These are phyloP conservation scores for Corythaixoides concolor DNA, from an alignment of 2,113 vertebrate genomes.

Conservation along the genomic window DNA sequence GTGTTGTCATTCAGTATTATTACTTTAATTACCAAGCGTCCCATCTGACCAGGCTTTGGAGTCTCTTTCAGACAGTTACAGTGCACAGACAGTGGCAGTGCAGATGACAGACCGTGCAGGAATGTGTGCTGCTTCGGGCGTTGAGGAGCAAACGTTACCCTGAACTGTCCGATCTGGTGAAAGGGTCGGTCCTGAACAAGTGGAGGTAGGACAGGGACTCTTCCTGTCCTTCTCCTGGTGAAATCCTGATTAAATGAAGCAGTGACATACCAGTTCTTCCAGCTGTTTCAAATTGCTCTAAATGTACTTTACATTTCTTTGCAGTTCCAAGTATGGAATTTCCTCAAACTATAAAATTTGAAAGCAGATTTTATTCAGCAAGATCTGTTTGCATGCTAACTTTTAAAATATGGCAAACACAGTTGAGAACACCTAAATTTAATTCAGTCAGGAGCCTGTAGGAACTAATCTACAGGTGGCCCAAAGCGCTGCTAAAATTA, in stretches of 20 bases:
- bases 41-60: neutral
- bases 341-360: conserved; percentile 17
- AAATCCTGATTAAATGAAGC: neutral
- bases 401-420: neutral
- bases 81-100: neutral
- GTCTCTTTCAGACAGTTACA: neutral
- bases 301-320: neutral
- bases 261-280: neutral
- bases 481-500: conserved; percentile 16
- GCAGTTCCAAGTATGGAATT: neutral
- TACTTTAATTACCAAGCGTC: neutral
- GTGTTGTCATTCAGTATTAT: neutral
- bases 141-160: neutral
- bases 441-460: conserved; percentile 25
- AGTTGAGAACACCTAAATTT: neutral
- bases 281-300: neutral
- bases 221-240: neutral
- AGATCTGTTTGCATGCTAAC: neutral
- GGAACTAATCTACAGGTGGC: neutral
- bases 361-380: neutral
- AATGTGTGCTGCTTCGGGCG: rapidly evolving
- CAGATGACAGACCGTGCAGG: neutral
- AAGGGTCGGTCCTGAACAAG: neutral
- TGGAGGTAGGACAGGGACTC: neutral
- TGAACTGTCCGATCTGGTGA: neutral